Evolutionary conservation across 2,888 invertebrate genomes (phyloP), one percentile per base, ranked within the genome.

Genomic region (Drosophila hamatofila): DNA sequence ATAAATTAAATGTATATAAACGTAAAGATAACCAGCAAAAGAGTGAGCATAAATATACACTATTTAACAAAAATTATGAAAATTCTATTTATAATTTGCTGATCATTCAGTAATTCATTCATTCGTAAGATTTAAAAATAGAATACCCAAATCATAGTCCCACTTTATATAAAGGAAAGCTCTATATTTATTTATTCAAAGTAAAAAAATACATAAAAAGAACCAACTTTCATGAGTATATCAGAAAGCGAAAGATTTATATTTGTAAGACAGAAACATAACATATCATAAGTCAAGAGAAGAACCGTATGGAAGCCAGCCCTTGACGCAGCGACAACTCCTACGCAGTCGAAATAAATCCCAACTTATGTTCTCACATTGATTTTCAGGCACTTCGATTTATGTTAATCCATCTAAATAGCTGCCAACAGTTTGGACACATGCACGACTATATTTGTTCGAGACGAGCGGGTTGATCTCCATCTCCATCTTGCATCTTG

Each of bases 371-470:
- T 76, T 88, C 81, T 87, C 83, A 89, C 89, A 84, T 83, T 81
- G 88, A 64, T 63, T 87, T 84, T 62, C 64, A 63, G 75, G 88
- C 88, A 72, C 69, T 70, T 48, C 84, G 82, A 65, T 58, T 85
- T 72, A 72, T 75, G 83, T 79, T 88, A 89, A 84, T 84, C 90
- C 83, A 75, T 84, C 88, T 89, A 88, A 84, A 89, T 84, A 85
- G 88, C 90, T 84, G 84, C 80, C 88, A 84, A 89, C 84, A 88
- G 88, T 59, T 83, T 76, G 77, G 74, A 76, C 85, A 89, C 64
- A 82, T 76, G 65, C 80, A 88, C 70, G 77, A 85, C 88, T 84
- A 80, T 90, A 85, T 85, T 84, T 84, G 78, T 57, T 54, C 35
- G 67, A 72, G 68, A 51, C 42, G 62, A 59, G 49, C 60, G 54